Evolutionary conservation across 2,797 vertebrate genomes (phyloP).

Genomic region (Helarctos malayanus): DNA sequence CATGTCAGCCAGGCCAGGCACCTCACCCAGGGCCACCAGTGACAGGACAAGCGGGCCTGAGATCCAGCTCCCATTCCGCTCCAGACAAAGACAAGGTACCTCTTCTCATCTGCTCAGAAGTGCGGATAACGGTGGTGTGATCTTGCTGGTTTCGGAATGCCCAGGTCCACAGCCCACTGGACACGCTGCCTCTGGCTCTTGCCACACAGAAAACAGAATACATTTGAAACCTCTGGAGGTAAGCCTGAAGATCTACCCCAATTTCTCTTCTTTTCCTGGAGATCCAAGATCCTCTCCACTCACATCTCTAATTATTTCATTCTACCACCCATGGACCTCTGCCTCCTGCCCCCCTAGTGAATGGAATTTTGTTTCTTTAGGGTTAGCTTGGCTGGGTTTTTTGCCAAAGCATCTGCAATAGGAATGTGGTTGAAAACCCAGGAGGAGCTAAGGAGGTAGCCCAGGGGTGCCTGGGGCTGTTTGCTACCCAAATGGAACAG

Average conservation of each 20-base stretch:
- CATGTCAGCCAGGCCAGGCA: fast-evolving
- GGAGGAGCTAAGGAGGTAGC: background rate
- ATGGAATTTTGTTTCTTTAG: background rate
- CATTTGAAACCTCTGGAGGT: background rate
- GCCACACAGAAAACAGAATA: background rate
- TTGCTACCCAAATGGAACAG: background rate
- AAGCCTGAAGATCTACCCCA: background rate
- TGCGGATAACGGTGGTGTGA: fast-evolving
- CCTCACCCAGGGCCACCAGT: no score
- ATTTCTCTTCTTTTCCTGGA: background rate
- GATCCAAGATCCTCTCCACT: background rate
- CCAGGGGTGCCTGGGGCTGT: background rate
- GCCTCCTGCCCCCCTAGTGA: background rate
- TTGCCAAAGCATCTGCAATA: background rate
- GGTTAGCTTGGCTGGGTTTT: background rate
- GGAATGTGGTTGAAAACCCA: background rate
- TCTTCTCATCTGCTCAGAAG: background rate
- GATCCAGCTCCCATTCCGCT: background rate
- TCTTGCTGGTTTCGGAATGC: background rate
- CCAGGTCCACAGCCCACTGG: no score
- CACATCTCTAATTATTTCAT: background rate
- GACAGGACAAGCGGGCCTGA: background rate
- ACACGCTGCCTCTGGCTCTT: background rate
- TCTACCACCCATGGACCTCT: fast-evolving
- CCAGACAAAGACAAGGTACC: background rate